Percentiles rank a stretch among this genome's conserved stretches.
Conservation (phyloP, 2,888 invertebrate species). For the Stenoptilia bipunctidactyla region DNA sequence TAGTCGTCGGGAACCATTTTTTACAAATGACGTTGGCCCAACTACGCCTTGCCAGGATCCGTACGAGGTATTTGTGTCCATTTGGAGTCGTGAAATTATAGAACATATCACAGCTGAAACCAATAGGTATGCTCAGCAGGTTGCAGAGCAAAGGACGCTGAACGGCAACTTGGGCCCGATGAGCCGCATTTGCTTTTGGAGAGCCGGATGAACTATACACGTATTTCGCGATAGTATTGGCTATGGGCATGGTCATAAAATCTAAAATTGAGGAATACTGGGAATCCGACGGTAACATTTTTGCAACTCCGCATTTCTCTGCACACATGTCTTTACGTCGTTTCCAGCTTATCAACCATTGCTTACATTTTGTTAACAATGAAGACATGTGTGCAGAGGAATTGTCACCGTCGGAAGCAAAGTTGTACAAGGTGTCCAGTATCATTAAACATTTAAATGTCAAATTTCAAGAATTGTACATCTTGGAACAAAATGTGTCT, state of each 20-base stretch:
- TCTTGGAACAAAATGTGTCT: conserved; percentile 1
- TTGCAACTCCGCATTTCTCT: too few relatives aligned
- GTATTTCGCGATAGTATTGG: neutral
- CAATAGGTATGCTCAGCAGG: too few relatives aligned
- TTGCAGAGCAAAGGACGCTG: neutral
- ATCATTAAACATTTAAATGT: conserved; percentile 8
- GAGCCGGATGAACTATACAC: neutral
- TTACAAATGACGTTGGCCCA: too few relatives aligned
- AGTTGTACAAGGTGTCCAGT: conserved; percentile 12
- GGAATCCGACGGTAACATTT: too few relatives aligned
- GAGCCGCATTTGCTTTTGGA: neutral
- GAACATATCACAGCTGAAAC: too few relatives aligned
- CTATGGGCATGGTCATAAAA: conserved; percentile 7
- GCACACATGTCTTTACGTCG: too few relatives aligned
- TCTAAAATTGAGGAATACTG: too few relatives aligned
- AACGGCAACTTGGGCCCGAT: neutral
- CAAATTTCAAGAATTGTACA: conserved; percentile 4
- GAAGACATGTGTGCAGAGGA: neutral
- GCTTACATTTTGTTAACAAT: conserved; percentile 14
- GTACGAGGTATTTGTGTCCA: too few relatives aligned
- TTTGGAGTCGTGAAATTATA: too few relatives aligned
- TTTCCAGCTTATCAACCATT: conserved; percentile 7
- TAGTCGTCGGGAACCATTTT: too few relatives aligned
- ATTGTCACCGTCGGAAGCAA: conserved; percentile 6
- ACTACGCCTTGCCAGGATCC: too few relatives aligned